A percentile compares a stretch with the other conserved stretches of the same genome.
These are phyloP conservation scores for Melipona beecheii DNA, from an alignment of 2,888 invertebrate species.

Conservation along the genomic window DNA sequence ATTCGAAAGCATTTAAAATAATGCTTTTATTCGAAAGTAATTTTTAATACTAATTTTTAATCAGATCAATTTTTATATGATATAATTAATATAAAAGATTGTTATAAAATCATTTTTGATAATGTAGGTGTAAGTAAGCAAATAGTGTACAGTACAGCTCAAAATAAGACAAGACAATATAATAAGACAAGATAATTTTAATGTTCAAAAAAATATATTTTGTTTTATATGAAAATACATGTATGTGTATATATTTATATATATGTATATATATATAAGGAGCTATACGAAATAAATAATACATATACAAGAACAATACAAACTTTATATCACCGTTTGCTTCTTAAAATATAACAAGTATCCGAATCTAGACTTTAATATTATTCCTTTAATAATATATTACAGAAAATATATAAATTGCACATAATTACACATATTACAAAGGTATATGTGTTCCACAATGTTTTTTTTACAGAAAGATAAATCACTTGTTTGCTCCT, in stretches of 20 bases:
- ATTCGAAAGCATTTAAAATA: neutral
- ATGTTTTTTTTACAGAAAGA: conserved; percentile 37
- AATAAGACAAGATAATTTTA: conserved; percentile 1
- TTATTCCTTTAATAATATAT: conserved; percentile 58
- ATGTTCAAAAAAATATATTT: conserved; percentile 59
- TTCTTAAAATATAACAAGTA: conserved; percentile 47
- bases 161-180: neutral
- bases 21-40: neutral
- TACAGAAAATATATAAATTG: conserved; percentile 60
- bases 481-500: conserved; percentile 19
- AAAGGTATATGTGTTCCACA: conserved; percentile 31
- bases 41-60: neutral
- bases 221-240: conserved; percentile 56
- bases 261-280: conserved; percentile 48
- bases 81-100: neutral
- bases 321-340: conserved; percentile 63
- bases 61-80: neutral
- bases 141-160: conserved; percentile 6
- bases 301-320: conserved; percentile 63
- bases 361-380: conserved; percentile 23
- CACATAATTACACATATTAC: conserved; percentile 53
- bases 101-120: neutral
- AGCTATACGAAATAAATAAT: conserved; percentile 66
- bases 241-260: conserved; percentile 38
- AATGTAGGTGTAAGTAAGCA: conserved; percentile 3